Conservation (phyloP, 1,140 invertebrate species). For the Drosophila nasuta region DNA sequence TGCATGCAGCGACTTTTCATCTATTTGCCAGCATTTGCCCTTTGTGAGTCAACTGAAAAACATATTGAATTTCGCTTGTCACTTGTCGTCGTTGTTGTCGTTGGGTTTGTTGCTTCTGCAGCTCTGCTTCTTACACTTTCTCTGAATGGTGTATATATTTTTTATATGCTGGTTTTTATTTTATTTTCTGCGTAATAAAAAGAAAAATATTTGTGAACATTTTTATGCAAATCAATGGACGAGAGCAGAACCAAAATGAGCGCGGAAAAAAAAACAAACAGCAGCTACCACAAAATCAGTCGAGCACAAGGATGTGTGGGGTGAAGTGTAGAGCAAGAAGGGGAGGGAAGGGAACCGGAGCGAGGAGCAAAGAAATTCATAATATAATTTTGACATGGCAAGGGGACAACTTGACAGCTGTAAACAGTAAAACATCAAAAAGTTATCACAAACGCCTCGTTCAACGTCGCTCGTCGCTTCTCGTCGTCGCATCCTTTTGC, state of each 20-base stretch:
- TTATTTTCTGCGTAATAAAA: constrained; percentile 61
- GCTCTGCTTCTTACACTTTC: constrained; percentile 1
- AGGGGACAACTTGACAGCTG: constrained; percentile 78
- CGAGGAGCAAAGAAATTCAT: constrained; percentile 53
- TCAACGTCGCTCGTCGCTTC: not conserved
- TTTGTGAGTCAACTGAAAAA: constrained; percentile 29
- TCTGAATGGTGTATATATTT: constrained; percentile 20
- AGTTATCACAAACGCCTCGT: constrained; percentile 62
- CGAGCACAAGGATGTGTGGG: not conserved
- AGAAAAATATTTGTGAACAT: constrained; percentile 78
- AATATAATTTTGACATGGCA: constrained; percentile 76
- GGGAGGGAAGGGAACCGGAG: not conserved
- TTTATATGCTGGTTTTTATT: constrained; percentile 24
- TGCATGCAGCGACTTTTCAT: not conserved
- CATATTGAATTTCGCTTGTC: constrained; percentile 67
- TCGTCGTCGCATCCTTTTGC: constrained; percentile 28
- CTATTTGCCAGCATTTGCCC: constrained; percentile 16
- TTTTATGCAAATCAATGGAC: constrained; percentile 77
- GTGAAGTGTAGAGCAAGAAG: not conserved
- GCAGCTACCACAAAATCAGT: constrained; percentile 39
- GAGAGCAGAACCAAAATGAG: constrained; percentile 10
- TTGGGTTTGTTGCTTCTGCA: not conserved
- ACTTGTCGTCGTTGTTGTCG: constrained; percentile 48
- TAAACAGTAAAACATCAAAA: constrained; percentile 76
- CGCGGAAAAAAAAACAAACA: not conserved